Base-by-base conservation (phyloP, 2,888 invertebrate genomes). In the Drosophila cognata region DNA sequence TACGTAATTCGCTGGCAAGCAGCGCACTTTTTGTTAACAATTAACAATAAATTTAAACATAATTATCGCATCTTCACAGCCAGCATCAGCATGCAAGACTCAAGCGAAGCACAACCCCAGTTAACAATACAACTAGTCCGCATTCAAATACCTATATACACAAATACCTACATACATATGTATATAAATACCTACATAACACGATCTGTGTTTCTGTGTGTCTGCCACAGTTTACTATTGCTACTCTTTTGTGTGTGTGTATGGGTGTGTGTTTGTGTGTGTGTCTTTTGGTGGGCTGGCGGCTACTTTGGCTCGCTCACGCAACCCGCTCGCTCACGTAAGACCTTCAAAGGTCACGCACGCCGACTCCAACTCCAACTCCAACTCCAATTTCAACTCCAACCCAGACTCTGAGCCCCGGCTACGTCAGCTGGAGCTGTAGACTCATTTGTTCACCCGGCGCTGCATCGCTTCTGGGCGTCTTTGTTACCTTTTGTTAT, bases 261-360 rank as follows among this genome's bases (percentile, higher is more conserved):
- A 4, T 29, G 21, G 21, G 33, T 36, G 36, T 36, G 36, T 36
- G 36, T 16, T 2, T 35, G 6, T 1, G 36, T 36, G 46, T 46
- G 46, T 25, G 16, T 46, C 11, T 43, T 43, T 46, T 69, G 31
- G 62, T 71, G 31, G 77, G 62, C 77, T 81, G 38, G 60, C 60
- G 64, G 82, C 73, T 59, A 72, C 51, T 68, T 73, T 61, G 60
- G 53, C 29, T 46, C 82, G 66, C 84, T 81, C 80, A 80, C 60
- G 74, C 81, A 70, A 81, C 25, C 78, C 66, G 64, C 57, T 67
- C 73, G 82, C 88, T 89, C 88, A 84, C 90, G 79, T 88, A 82
- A 88, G 86, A 88, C 89, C 91, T 86, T 91, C 89, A 84, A 81
- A 82, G 79, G 89, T 88, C 79, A 75, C 77, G 71, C 75, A 75